Percentiles rank a stretch among this genome's conserved stretches.
phyloP scores from a whole-genome alignment of 2,113 vertebrate genomes.

The Halichoerus grypus region DNA sequence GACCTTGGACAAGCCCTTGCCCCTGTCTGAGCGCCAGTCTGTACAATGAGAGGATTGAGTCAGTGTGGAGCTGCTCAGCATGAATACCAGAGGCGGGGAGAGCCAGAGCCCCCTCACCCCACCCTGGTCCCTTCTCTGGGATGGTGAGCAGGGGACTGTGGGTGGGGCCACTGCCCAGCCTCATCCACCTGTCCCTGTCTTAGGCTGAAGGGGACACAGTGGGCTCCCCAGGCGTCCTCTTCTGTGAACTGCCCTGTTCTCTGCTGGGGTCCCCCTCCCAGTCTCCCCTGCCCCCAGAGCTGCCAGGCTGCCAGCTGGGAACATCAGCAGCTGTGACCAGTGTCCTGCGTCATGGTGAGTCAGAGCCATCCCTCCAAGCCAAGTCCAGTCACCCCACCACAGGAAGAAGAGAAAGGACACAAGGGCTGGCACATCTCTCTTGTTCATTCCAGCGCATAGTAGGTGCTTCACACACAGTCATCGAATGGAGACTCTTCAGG shows the following conservation, averaged over 20 bases:
- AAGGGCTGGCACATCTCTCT: too few relatives aligned
- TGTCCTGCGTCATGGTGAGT: slow-evolving; percentile 55
- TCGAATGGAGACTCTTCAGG: accelerated
- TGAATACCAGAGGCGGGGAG: accelerated
- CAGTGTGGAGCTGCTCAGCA: neutral
- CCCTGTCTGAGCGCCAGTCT: neutral
- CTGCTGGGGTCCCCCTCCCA: neutral
- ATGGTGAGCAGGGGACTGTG: neutral
- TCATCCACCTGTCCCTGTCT: neutral
- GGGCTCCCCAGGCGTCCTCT: neutral
- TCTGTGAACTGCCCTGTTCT: neutral
- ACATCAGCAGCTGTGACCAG: neutral
- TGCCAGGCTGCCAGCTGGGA: slow-evolving; percentile 34
- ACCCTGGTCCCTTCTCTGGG: neutral
- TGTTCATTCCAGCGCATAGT: neutral
- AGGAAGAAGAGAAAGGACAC: neutral
- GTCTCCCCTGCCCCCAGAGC: neutral
- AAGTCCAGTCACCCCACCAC: neutral
- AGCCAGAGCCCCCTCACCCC: neutral
- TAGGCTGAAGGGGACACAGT: neutral
- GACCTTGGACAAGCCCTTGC: slow-evolving; percentile 32
- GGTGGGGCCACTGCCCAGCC: neutral
- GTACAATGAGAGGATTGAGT: neutral
- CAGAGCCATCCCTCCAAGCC: slow-evolving; percentile 42
- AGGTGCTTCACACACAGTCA: neutral